A percentile compares a stretch with the other conserved stretches of the same genome.
Conservation (phyloP, 2,113 vertebrate species). For the Sigmodon hispidus region DNA sequence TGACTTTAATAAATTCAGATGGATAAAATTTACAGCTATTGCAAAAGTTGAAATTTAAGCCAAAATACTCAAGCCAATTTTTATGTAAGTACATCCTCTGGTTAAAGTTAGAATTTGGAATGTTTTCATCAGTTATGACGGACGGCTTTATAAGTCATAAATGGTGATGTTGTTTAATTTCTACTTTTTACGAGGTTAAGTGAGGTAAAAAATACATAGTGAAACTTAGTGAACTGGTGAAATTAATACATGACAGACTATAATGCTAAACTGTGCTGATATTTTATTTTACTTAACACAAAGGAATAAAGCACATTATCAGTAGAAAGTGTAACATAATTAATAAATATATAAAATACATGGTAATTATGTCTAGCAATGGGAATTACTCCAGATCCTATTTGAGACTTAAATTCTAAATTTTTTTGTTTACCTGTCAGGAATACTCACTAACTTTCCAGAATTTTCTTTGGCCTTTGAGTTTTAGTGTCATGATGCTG, state of each 20-base stretch:
- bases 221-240: neutral
- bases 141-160: slow-evolving; percentile 38
- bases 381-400: neutral
- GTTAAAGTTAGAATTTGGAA: slow-evolving; percentile 52
- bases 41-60: slow-evolving; percentile 50
- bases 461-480: neutral
- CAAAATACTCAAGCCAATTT: slow-evolving; percentile 40
- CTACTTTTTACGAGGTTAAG: slow-evolving; percentile 30
- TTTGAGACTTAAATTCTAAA: slow-evolving; percentile 33
- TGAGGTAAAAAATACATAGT: slow-evolving; percentile 40
- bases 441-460: neutral
- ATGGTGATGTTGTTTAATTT: slow-evolving; percentile 45
- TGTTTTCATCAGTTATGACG: slow-evolving; percentile 37
- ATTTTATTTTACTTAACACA: neutral
- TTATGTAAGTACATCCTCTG: neutral
- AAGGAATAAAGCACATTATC: neutral
- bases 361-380: neutral
- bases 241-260: slow-evolving; percentile 7
- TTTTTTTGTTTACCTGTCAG: neutral
- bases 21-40: slow-evolving; percentile 30
- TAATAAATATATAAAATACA: neutral
- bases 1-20: slow-evolving; percentile 32
- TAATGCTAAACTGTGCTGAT: neutral
- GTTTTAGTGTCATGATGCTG: neutral
- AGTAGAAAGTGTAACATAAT: neutral